Percentiles rank a stretch among this genome's conserved stretches.
Conservation (phyloP, 2,113 vertebrate species). For the Corythaeola cristata region DNA sequence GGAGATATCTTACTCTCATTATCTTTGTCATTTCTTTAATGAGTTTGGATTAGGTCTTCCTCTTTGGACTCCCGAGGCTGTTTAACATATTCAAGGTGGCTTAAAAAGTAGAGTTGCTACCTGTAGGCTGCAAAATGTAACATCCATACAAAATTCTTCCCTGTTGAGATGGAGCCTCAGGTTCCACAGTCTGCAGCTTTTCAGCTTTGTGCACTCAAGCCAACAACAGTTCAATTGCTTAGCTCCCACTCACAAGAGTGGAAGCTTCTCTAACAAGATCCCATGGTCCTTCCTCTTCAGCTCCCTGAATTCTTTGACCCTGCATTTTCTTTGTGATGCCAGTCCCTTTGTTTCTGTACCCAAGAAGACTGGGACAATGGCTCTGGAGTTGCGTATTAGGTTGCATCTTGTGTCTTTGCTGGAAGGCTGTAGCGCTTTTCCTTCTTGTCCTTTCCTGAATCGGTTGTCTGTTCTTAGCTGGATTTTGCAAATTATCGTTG, state of each 20-base stretch:
- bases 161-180: not conserved
- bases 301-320: not conserved
- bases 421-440: not conserved
- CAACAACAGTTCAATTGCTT: not conserved
- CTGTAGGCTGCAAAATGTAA: not conserved
- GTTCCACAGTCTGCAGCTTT: not conserved
- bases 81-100: not conserved
- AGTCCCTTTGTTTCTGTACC: not conserved
- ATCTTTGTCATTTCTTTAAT: not conserved
- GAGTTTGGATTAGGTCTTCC: not conserved
- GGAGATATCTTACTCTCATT: not conserved
- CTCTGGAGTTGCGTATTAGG: not conserved
- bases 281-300: not conserved
- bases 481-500: conserved; percentile 8
- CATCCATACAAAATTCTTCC: not conserved
- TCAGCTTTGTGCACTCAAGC: not conserved
- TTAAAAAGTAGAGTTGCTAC: not conserved
- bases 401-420: conserved; percentile 8
- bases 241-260: not conserved
- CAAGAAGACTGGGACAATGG: not conserved
- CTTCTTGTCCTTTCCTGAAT: not conserved
- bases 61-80: not conserved
- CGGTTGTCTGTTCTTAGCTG: conserved; percentile 5
- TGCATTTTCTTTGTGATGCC: not conserved
- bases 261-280: not conserved